phyloP scores from a whole-genome alignment of 2,797 vertebrate genomes.

The Agapornis canus region DNA sequence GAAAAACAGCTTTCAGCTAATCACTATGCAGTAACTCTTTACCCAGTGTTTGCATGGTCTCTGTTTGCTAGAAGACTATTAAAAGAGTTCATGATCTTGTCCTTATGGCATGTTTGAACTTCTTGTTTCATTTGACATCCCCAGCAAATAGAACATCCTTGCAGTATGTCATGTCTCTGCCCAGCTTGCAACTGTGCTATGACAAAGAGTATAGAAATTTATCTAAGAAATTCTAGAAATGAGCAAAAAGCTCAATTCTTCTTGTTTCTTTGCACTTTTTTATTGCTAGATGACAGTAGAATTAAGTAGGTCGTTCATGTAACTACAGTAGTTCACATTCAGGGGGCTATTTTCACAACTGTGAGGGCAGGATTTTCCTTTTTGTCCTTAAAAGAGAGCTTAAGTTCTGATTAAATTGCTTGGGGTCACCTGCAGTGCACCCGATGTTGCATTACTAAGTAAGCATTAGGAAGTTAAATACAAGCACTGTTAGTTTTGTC shows the following conservation, averaged over 20 bases:
- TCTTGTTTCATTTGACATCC: slow-evolving; percentile 15
- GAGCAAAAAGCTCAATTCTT: not conserved
- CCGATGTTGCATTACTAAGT: not conserved
- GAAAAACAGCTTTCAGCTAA: not conserved
- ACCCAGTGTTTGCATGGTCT: not conserved
- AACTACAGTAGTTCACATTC: not conserved
- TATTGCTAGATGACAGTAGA: not conserved
- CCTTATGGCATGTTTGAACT: slow-evolving; percentile 22
- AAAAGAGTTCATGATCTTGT: slow-evolving; percentile 51
- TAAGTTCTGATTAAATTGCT: slow-evolving; percentile 57
- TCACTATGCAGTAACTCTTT: not conserved
- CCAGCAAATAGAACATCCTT: not conserved
- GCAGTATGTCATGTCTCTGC: not conserved
- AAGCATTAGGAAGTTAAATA: slow-evolving; percentile 53
- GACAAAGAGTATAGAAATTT: not conserved
- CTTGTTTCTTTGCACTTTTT: not conserved
- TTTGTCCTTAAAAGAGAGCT: slow-evolving; percentile 47
- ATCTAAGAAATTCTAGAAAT: not conserved
- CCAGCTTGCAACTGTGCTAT: not conserved
- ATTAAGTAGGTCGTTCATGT: not conserved
- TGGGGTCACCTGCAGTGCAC: slow-evolving; percentile 46
- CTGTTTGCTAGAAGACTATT: slow-evolving; percentile 28
- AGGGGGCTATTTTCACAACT: slow-evolving; percentile 18
- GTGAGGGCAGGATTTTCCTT: slow-evolving; percentile 5
- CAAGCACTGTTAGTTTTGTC: slow-evolving; percentile 48